Evolutionary conservation across 2,888 invertebrate species (phyloP).

Genomic region (Phanerotoma sp.): DNA sequence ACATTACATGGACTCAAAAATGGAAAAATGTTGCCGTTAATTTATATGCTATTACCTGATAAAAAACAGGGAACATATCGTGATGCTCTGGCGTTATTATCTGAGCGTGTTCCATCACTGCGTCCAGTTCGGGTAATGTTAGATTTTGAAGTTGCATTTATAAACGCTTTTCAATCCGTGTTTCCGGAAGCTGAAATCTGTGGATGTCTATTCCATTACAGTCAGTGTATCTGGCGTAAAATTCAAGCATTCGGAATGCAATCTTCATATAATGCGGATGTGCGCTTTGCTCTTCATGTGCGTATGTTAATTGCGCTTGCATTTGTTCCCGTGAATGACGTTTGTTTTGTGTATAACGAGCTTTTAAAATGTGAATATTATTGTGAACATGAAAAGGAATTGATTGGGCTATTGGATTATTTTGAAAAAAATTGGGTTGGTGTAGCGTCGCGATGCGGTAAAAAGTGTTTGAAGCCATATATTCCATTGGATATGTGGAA

Average conservation of each 20-base stretch:
- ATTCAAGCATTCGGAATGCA: slow-evolving; percentile 22
- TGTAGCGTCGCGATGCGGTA: not conserved
- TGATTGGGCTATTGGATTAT: not conserved
- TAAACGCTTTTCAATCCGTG: not conserved
- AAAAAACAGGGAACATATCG: slow-evolving; percentile 1
- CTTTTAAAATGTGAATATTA: not conserved
- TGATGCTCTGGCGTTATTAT: not conserved
- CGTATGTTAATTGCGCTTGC: slow-evolving; percentile 26
- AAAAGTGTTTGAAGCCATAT: no score
- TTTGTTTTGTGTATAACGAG: not conserved
- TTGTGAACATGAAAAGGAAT: not conserved
- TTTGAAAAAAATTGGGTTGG: not conserved
- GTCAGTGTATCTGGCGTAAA: slow-evolving; percentile 27
- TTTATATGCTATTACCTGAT: slow-evolving; percentile 2
- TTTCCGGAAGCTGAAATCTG: not conserved
- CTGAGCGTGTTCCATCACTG: not conserved
- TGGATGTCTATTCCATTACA: slow-evolving; percentile 26
- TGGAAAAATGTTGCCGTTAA: slow-evolving; percentile 11
- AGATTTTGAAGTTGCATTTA: slow-evolving; percentile 8
- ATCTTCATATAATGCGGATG: slow-evolving; percentile 17
- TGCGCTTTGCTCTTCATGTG: slow-evolving; percentile 27
- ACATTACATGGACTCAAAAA: not conserved
- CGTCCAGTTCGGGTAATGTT: not conserved
- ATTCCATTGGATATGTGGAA: not conserved
- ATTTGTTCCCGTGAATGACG: slow-evolving; percentile 23